Evolutionary conservation across 1,140 invertebrate species (phyloP).

Genomic region (Philopotamus ludificatus): DNA sequence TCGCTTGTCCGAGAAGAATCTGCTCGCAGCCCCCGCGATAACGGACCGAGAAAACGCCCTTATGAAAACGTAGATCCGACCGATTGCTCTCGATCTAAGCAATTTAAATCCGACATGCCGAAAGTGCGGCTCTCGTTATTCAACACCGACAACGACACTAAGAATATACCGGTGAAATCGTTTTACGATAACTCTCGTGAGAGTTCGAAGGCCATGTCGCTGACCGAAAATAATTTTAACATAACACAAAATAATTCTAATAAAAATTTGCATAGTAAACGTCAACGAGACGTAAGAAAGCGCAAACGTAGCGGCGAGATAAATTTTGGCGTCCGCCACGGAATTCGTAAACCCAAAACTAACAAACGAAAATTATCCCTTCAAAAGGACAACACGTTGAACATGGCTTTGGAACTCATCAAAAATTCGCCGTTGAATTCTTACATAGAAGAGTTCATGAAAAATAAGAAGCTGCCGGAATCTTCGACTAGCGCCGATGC

Average conservation of each 20-base stretch:
- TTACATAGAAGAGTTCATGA: slow-evolving; percentile 44
- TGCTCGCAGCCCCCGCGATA: not conserved
- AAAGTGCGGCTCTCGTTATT: slow-evolving; percentile 53
- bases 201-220: not conserved
- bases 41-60: not conserved
- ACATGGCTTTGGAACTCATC: slow-evolving; percentile 43
- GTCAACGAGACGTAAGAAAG: slow-evolving; percentile 25
- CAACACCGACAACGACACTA: slow-evolving; percentile 49
- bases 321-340: slow-evolving; percentile 58
- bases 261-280: slow-evolving; percentile 42
- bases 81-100: slow-evolving; percentile 48
- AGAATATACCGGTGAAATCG: slow-evolving; percentile 54
- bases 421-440: slow-evolving; percentile 45
- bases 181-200: slow-evolving; percentile 55
- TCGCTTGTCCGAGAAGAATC: not conserved
- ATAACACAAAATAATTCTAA: slow-evolving; percentile 44
- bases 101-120: slow-evolving; percentile 43
- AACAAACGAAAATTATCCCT: slow-evolving; percentile 42
- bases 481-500: not conserved
- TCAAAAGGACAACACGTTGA: slow-evolving; percentile 33
- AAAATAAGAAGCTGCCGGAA: not conserved
- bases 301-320: slow-evolving; percentile 51
- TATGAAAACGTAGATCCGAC: slow-evolving; percentile 35
- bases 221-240: not conserved
- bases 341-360: slow-evolving; percentile 57